Percentiles rank a stretch among this genome's conserved stretches.
phyloP scores from a whole-genome alignment of 1,140 invertebrate species.

The Heliconius hermathena region DNA sequence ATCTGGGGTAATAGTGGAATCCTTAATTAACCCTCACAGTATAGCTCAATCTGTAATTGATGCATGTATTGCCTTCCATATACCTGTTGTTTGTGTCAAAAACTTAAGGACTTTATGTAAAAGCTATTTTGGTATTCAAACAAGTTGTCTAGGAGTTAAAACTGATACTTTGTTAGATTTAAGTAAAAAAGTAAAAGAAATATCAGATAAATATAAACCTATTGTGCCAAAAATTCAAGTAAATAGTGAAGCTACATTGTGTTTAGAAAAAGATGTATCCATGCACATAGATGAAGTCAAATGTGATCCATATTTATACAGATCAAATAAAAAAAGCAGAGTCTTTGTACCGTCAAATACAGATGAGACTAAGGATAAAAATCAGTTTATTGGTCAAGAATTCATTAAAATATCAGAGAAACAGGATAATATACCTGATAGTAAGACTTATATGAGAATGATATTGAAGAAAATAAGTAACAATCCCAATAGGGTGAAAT shows the following conservation, averaged over 20 bases:
- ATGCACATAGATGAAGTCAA: neutral
- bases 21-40: conserved; percentile 56
- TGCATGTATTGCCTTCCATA: conserved; percentile 43
- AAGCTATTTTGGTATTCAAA: conserved; percentile 61
- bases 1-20: conserved; percentile 60
- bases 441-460: conserved; percentile 64
- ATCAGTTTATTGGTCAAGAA: conserved; percentile 60
- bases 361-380: conserved; percentile 31
- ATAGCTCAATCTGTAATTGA: conserved; percentile 64
- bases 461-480: conserved; percentile 64
- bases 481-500: conserved; percentile 62
- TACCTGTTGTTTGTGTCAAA: conserved; percentile 59
- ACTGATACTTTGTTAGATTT: conserved; percentile 45
- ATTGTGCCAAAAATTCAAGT: neutral
- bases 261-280: neutral
- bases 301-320: conserved; percentile 54
- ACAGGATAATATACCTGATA: conserved; percentile 26
- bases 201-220: conserved; percentile 43
- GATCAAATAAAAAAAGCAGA: conserved; percentile 61
- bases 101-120: conserved; percentile 48
- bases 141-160: conserved; percentile 63
- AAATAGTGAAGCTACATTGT: neutral
- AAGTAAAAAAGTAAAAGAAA: conserved; percentile 42
- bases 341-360: conserved; percentile 56
- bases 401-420: conserved; percentile 58